Percentiles rank a stretch among this genome's conserved stretches.
Conservation (phyloP, 2,797 vertebrate species). For the Enteromius argenteus region DNA sequence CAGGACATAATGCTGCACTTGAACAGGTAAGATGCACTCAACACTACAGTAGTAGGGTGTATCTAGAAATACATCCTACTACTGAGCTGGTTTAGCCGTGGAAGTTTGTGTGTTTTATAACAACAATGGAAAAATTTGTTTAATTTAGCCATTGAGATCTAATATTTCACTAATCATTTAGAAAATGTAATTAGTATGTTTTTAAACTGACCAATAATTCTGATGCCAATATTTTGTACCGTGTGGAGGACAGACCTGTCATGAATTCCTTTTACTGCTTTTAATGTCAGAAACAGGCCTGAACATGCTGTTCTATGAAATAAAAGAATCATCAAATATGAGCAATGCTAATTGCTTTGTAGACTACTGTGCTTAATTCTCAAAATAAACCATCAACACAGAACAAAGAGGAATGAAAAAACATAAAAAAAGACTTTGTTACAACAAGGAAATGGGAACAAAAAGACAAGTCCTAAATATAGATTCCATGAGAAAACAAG, state of each 20-base stretch:
- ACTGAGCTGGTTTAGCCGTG: not conserved
- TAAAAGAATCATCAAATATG: slow-evolving; percentile 67
- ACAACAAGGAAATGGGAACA: slow-evolving; percentile 66
- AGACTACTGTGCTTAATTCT: slow-evolving; percentile 69
- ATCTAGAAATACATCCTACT: not conserved
- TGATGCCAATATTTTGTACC: not conserved
- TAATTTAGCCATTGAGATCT: not conserved
- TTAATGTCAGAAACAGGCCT: slow-evolving; percentile 66
- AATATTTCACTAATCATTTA: slow-evolving; percentile 1
- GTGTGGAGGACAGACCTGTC: not conserved
- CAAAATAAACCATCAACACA: slow-evolving; percentile 68
- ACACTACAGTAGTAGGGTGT: slow-evolving; percentile 15
- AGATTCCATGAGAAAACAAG: slow-evolving; percentile 70
- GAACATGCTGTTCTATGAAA: slow-evolving; percentile 57
- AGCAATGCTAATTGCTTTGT: slow-evolving; percentile 73
- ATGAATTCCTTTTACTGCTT: slow-evolving; percentile 18
- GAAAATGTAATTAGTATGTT: not conserved
- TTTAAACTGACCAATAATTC: not conserved
- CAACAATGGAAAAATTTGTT: not conserved
- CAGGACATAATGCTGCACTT: slow-evolving; percentile 46
- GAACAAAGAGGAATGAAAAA: slow-evolving; percentile 54
- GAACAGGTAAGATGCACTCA: slow-evolving; percentile 53
- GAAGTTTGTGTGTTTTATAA: not conserved
- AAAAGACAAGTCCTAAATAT: slow-evolving; percentile 70
- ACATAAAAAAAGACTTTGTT: slow-evolving; percentile 67